phyloP scores from a whole-genome alignment of 30 jellyfish, hydroid and myxozoan species.

The Aurelia aurita region DNA sequence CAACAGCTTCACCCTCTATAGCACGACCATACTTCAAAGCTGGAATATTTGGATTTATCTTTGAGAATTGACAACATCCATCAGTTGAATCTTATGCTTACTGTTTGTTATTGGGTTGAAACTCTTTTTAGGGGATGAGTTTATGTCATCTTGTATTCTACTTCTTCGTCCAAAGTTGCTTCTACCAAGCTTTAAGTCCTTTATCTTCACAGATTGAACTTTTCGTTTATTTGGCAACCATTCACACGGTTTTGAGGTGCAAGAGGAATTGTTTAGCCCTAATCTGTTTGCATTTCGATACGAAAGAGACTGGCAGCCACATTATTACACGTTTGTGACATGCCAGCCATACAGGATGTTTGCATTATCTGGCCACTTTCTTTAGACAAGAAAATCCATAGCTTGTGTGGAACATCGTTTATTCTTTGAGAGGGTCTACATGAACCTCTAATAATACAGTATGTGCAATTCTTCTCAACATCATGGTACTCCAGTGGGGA shows the following conservation, averaged over 20 bases:
- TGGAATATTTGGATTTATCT: slow-evolving; percentile 49
- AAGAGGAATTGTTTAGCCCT: slow-evolving; percentile 35
- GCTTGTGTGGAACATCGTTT: slow-evolving; percentile 27
- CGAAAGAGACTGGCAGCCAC: slow-evolving; percentile 33
- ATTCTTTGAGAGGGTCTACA: too few species aligned
- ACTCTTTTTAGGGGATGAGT: slow-evolving; percentile 42
- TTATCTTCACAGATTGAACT: slow-evolving; percentile 33
- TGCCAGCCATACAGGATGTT: slow-evolving; percentile 46
- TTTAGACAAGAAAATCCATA: slow-evolving; percentile 19
- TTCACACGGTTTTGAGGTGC: slow-evolving; percentile 38
- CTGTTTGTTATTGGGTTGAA: slow-evolving; percentile 1
- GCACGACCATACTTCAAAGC: slow-evolving; percentile 65
- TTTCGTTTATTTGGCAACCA: slow-evolving; percentile 47
- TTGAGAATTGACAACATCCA: neutral
- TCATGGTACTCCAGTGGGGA: neutral
- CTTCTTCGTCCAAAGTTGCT: slow-evolving; percentile 27
- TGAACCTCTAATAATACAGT: slow-evolving; percentile 14
- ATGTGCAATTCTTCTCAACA: neutral
- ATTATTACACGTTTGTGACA: slow-evolving; percentile 26
- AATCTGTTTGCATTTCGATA: slow-evolving; percentile 28
- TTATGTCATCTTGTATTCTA: slow-evolving; percentile 2
- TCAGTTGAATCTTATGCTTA: too few species aligned
- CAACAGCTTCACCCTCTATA: slow-evolving; percentile 41
- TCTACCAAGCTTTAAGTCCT: slow-evolving; percentile 29
- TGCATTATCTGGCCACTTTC: slow-evolving; percentile 3